Evolutionary conservation across 2,113 vertebrate genomes (phyloP).

Genomic region (Gorilla gorilla): DNA sequence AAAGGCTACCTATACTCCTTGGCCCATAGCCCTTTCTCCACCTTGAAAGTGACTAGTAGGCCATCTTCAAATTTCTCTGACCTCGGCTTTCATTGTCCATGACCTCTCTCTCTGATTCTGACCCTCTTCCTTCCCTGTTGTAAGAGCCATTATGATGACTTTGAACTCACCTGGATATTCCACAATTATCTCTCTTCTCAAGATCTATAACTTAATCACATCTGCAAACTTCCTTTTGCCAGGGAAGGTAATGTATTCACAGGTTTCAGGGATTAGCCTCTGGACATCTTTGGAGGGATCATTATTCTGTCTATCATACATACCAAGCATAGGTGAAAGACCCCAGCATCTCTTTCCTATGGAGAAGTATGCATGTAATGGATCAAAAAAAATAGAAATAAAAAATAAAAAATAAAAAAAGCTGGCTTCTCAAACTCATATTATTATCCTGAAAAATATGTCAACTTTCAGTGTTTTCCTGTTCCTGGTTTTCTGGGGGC

Average conservation of each 20-base stretch:
- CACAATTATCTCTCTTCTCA: background rate
- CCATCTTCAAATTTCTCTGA: background rate
- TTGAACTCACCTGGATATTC: background rate
- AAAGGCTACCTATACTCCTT: background rate
- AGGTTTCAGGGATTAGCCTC: background rate
- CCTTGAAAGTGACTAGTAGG: background rate
- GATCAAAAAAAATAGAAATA: background rate
- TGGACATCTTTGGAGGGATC: background rate
- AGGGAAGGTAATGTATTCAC: background rate
- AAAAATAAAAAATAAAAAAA: no score
- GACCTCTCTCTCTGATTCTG: background rate
- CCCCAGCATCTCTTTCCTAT: accelerated
- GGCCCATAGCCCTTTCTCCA: background rate
- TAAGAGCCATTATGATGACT: background rate
- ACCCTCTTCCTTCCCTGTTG: background rate
- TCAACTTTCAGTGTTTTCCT: background rate
- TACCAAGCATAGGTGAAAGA: background rate
- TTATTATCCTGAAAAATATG: background rate
- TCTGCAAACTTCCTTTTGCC: background rate
- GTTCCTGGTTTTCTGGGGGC: background rate
- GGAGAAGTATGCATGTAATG: background rate
- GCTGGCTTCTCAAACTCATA: no score
- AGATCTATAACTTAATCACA: background rate
- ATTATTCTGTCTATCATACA: background rate
- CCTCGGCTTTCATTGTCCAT: background rate